Percentiles rank a stretch among this genome's conserved stretches.
phyloP scores from a whole-genome alignment of 2,888 invertebrate genomes.

The Scaptomyza caliginosa region DNA sequence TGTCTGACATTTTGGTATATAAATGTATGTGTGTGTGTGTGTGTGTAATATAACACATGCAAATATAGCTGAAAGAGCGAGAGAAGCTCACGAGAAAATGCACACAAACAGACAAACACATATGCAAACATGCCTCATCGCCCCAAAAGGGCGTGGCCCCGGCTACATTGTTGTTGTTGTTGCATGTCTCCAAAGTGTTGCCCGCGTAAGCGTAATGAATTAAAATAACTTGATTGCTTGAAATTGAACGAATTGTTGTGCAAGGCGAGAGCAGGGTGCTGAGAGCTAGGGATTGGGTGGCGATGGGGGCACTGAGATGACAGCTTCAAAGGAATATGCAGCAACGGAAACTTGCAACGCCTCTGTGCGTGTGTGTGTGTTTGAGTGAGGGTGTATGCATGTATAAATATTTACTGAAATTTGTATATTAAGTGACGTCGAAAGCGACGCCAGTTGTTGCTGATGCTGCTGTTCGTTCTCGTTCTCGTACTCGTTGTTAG shows the following conservation, averaged over 20 bases:
- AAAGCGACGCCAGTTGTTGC: constrained; percentile 51
- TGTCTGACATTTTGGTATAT: constrained; percentile 75
- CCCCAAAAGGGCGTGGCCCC: constrained; percentile 22
- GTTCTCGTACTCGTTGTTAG: constrained; percentile 29
- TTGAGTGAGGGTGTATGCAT: constrained; percentile 18
- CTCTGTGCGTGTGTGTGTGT: constrained; percentile 17
- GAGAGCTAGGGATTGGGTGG: background rate
- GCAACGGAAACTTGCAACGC: constrained; percentile 65
- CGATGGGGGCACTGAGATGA: constrained; percentile 37
- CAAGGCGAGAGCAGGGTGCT: background rate
- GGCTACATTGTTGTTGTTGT: constrained; percentile 29
- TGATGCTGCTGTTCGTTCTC: constrained; percentile 5
- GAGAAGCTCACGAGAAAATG: constrained; percentile 36
- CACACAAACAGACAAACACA: constrained; percentile 48
- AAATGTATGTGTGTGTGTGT: constrained; percentile 17
- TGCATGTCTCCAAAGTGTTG: constrained; percentile 74
- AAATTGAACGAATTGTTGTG: constrained; percentile 78
- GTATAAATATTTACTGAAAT: constrained; percentile 77
- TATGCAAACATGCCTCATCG: background rate
- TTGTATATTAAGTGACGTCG: constrained; percentile 76
- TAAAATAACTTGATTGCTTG: constrained; percentile 80
- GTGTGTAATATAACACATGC: constrained; percentile 27
- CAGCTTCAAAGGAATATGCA: constrained; percentile 37
- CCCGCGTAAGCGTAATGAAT: constrained; percentile 78
- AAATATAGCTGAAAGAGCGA: constrained; percentile 6